Conservation (phyloP, 2,888 invertebrate species). For the Horisme vitalbata region DNA sequence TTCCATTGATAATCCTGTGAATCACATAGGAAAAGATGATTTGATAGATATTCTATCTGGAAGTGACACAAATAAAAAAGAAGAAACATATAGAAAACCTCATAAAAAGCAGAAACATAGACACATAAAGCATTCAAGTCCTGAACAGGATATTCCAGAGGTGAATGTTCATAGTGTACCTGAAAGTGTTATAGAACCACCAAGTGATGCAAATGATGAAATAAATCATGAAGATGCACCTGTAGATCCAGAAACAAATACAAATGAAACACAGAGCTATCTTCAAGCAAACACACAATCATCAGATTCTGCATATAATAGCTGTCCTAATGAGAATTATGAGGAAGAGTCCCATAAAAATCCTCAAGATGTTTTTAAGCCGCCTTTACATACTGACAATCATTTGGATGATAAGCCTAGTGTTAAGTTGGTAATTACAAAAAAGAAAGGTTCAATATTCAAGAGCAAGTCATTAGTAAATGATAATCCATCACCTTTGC, state of each 20-base stretch:
- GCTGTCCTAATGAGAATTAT: slow-evolving; percentile 72
- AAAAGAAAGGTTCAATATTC: slow-evolving; percentile 95
- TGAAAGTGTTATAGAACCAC: slow-evolving; percentile 27
- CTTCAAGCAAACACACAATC: slow-evolving; percentile 62
- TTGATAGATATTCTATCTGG: slow-evolving; percentile 65
- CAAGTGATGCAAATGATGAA: slow-evolving; percentile 36
- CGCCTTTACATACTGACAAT: slow-evolving; percentile 63
- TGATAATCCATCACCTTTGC: slow-evolving; percentile 81
- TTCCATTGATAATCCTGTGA: slow-evolving; percentile 49
- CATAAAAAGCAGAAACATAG: slow-evolving; percentile 62
- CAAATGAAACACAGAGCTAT: slow-evolving; percentile 56
- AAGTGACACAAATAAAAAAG: slow-evolving; percentile 50
- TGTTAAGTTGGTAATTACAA: slow-evolving; percentile 88
- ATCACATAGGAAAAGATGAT: slow-evolving; percentile 57
- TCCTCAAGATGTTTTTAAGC: slow-evolving; percentile 73
- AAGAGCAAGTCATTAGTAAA: slow-evolving; percentile 90
- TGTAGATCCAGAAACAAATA: slow-evolving; percentile 42
- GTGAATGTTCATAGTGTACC: slow-evolving; percentile 34
- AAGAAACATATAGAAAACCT: slow-evolving; percentile 56
- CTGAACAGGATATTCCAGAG: slow-evolving; percentile 45
- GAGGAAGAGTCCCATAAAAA: slow-evolving; percentile 67
- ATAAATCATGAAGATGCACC: slow-evolving; percentile 44
- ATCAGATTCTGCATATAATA: slow-evolving; percentile 72
- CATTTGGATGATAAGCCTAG: slow-evolving; percentile 77
- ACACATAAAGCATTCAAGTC: slow-evolving; percentile 58